A percentile compares a stretch with the other conserved stretches of the same genome.
Conservation (phyloP, 2,797 vertebrate species). For the Sebastes hubbsi region DNA sequence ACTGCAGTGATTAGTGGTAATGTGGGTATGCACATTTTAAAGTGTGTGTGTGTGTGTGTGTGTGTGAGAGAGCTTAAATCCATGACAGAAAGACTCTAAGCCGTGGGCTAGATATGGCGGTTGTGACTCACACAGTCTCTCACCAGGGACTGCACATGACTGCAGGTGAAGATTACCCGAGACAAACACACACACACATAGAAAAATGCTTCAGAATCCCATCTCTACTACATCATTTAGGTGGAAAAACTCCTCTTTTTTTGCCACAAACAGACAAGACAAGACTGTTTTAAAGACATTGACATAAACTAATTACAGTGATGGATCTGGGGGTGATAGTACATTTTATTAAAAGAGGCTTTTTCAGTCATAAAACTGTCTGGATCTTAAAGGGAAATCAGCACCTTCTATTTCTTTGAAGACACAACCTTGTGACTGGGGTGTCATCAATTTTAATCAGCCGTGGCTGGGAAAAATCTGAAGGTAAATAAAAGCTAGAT, state of each 20-base stretch:
- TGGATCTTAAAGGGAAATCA: neutral
- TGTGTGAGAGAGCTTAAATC: conserved; percentile 22
- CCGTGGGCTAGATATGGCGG: conserved; percentile 35
- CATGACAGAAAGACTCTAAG: conserved; percentile 44
- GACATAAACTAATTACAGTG: neutral
- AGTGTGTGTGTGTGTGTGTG: neutral
- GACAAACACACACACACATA: conserved; percentile 4
- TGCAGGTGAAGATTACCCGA: conserved; percentile 63
- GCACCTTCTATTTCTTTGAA: neutral
- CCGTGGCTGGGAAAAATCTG: neutral
- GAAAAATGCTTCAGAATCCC: neutral
- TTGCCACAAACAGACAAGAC: neutral
- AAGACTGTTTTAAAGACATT: neutral
- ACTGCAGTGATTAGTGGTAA: conserved; percentile 10
- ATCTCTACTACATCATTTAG: conserved; percentile 4
- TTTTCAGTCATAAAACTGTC: conserved; percentile 7
- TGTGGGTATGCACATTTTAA: neutral
- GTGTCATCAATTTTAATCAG: neutral
- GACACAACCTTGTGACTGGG: neutral
- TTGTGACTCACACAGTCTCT: conserved; percentile 51
- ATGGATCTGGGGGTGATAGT: neutral
- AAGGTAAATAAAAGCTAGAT: neutral
- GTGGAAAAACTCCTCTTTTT: neutral
- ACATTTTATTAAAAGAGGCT: neutral
- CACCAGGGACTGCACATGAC: conserved; percentile 48